Conservation (phyloP, 1,140 invertebrate species). For the Venturia canescens region DNA sequence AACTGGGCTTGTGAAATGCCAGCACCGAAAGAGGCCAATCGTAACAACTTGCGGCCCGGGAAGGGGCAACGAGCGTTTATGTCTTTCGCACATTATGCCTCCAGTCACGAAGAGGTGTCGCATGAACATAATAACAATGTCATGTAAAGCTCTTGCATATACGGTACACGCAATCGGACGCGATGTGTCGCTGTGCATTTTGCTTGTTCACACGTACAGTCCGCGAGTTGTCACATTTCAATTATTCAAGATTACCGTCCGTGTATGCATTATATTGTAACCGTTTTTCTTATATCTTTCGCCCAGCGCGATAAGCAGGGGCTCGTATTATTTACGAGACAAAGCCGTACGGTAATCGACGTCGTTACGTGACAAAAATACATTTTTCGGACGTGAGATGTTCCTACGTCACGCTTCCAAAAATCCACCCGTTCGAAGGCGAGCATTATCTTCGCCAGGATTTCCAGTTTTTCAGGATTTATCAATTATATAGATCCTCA, state of each 20-base stretch:
- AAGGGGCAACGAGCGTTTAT: not conserved
- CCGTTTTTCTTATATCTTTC: not conserved
- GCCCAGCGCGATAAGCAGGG: too few relatives aligned
- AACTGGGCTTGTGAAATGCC: not conserved
- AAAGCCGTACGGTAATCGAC: not conserved
- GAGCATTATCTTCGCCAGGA: too few relatives aligned
- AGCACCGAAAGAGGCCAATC: not conserved
- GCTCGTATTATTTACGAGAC: not conserved
- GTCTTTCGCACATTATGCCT: not conserved
- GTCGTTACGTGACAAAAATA: not conserved
- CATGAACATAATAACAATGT: slow-evolving; percentile 5
- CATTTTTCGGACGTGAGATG: too few relatives aligned
- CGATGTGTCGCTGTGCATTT: not conserved
- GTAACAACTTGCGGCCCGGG: not conserved
- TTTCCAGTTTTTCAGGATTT: too few relatives aligned
- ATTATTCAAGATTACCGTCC: not conserved
- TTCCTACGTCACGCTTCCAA: too few relatives aligned
- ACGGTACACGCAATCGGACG: not conserved
- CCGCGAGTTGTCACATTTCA: not conserved
- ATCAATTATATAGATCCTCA: too few relatives aligned
- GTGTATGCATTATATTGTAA: not conserved
- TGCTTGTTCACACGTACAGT: slow-evolving; percentile 5
- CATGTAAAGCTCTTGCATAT: not conserved
- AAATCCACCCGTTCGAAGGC: too few relatives aligned
- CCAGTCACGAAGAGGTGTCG: slow-evolving; percentile 5